Evolutionary conservation across 2,113 vertebrate genomes (phyloP).

Genomic region (Arothron firmamentum): DNA sequence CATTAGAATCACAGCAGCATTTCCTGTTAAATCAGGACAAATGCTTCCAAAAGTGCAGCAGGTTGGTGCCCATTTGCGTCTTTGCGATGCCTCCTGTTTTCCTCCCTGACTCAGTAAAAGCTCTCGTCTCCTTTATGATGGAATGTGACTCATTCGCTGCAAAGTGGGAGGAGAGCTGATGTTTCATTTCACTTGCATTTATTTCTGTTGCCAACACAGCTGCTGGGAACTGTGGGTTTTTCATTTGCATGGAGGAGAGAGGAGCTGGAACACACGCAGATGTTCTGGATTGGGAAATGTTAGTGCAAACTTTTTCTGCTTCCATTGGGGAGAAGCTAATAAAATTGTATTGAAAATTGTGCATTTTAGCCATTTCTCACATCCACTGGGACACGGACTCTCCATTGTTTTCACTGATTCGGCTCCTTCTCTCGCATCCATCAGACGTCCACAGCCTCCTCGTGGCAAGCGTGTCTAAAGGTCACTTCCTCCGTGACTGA

Average conservation of each 20-base stretch:
- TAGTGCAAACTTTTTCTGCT: no score
- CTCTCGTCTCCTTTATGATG: conserved; percentile 45
- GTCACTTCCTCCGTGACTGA: conserved; percentile 27
- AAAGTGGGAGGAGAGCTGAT: conserved; percentile 52
- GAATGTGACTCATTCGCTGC: conserved; percentile 54
- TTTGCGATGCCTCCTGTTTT: conserved; percentile 37
- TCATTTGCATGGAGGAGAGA: conserved; percentile 2
- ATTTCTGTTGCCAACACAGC: no score
- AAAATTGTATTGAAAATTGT: no score
- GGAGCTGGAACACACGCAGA: neutral
- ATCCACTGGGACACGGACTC: no score
- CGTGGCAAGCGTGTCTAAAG: conserved; percentile 20
- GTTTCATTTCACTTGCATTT: no score
- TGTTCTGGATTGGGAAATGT: no score
- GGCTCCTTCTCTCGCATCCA: conserved; percentile 2
- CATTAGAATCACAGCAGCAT: no score
- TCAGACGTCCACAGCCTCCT: conserved; percentile 20
- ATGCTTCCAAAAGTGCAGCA: neutral
- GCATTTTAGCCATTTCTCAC: no score
- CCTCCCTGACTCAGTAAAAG: conserved; percentile 41
- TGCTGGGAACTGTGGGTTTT: neutral
- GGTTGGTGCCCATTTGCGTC: conserved; percentile 8
- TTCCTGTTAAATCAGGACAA: neutral
- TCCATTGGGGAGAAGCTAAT: no score
- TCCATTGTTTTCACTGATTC: conserved; percentile 15